A percentile compares a stretch with the other conserved stretches of the same genome.
Conservation (phyloP, 2,797 vertebrate species). For the Synaphobranchus kaupii region DNA sequence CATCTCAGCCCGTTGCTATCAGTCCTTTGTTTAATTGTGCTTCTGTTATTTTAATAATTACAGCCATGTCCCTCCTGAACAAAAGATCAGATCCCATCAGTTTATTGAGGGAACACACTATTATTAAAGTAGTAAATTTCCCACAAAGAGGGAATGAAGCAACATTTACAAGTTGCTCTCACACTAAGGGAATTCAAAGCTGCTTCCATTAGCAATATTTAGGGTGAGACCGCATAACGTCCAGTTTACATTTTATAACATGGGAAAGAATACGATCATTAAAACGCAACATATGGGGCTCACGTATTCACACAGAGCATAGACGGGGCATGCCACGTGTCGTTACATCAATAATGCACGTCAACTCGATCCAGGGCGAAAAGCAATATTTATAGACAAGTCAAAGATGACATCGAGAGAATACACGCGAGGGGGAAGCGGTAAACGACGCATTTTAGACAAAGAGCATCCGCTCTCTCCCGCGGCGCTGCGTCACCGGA, state of each 20-base stretch:
- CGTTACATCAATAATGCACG: constrained; percentile 25
- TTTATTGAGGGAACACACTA: constrained; percentile 5
- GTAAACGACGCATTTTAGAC: not conserved
- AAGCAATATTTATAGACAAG: not conserved
- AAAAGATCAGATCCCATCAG: constrained; percentile 26
- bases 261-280: not conserved
- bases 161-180: not conserved
- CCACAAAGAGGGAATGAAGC: not conserved
- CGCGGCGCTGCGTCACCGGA: not conserved
- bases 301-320: not conserved
- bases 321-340: not conserved
- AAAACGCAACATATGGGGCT: not conserved
- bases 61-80: constrained; percentile 25
- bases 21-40: constrained; percentile 26
- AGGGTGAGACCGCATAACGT: not conserved
- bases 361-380: not conserved
- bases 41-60: constrained; percentile 32
- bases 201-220: not conserved
- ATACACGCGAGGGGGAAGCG: not conserved
- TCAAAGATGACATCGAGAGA: not conserved
- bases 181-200: not conserved
- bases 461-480: not conserved
- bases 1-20: constrained; percentile 24
- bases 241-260: not conserved
- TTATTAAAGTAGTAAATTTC: not conserved